phyloP scores from a whole-genome alignment of 1,140 invertebrate species.

The Drosophila prosaltans region DNA sequence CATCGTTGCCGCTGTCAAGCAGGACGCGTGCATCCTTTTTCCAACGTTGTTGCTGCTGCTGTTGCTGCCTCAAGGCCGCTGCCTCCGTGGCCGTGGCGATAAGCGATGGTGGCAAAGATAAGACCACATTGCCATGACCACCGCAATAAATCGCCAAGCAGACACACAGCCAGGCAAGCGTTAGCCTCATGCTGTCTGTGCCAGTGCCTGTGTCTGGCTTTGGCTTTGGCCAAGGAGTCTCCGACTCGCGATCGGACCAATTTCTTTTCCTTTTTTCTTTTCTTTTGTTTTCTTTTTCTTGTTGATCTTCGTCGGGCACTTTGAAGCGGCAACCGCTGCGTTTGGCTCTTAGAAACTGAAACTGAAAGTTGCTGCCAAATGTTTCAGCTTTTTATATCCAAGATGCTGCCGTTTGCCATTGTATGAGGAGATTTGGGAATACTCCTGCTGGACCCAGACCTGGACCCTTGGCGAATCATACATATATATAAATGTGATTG shows the following conservation, averaged over 20 bases:
- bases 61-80: conserved; percentile 68
- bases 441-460: conserved; percentile 51
- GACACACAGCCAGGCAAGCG: conserved; percentile 74
- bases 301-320: conserved; percentile 53
- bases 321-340: conserved; percentile 64
- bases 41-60: conserved; percentile 41
- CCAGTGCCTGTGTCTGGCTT: background rate
- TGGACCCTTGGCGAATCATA: background rate
- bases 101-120: conserved; percentile 83
- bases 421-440: conserved; percentile 71
- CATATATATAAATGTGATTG: conserved; percentile 24
- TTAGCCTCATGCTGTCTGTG: conserved; percentile 75
- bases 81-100: conserved; percentile 73
- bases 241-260: conserved; percentile 50
- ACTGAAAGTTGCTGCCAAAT: conserved; percentile 75
- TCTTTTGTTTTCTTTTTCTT: conserved; percentile 18
- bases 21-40: conserved; percentile 81
- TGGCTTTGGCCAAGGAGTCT: conserved; percentile 30
- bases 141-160: conserved; percentile 81
- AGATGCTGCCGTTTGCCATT: conserved; percentile 29
- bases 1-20: conserved; percentile 58
- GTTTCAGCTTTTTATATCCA: conserved; percentile 74
- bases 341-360: conserved; percentile 66
- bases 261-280: conserved; percentile 39
- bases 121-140: conserved; percentile 68